Evolutionary conservation across 2,888 invertebrate species (phyloP).

Genomic region (Ischnus inquisitorius): DNA sequence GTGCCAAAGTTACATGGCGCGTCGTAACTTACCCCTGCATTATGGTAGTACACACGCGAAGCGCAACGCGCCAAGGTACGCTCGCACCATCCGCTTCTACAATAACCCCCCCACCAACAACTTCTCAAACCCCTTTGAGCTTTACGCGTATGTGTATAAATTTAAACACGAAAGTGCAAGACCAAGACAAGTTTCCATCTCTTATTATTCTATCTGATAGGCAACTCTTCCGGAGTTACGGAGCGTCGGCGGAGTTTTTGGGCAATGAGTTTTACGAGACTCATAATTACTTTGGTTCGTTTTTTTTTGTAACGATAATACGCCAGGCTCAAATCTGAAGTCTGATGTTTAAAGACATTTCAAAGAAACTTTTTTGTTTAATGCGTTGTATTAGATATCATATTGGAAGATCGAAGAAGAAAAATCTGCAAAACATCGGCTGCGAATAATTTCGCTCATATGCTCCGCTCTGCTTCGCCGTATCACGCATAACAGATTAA

Average conservation of each 20-base stretch:
- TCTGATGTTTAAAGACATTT: conserved; percentile 4
- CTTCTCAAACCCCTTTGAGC: conserved; percentile 36
- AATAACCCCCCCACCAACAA: conserved; percentile 7
- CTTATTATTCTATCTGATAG: conserved; percentile 27
- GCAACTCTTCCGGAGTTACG: conserved; percentile 20
- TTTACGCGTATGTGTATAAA: conserved; percentile 30
- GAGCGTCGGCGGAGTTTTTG: conserved; percentile 18
- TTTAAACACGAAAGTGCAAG: conserved; percentile 48
- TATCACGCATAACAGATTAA: too few species aligned
- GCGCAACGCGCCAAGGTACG: conserved; percentile 54
- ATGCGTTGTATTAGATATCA: background rate
- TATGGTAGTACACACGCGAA: conserved; percentile 78
- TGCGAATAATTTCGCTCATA: too few species aligned
- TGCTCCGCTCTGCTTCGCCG: too few species aligned
- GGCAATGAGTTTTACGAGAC: conserved; percentile 6
- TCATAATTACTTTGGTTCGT: conserved; percentile 4
- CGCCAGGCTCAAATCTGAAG: conserved; percentile 4
- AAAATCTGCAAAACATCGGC: too few species aligned
- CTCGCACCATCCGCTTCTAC: conserved; percentile 25
- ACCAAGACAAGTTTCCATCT: conserved; percentile 33
- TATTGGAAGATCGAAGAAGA: background rate
- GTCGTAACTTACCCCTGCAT: conserved; percentile 79
- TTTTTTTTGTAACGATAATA: background rate
- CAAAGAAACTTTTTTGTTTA: background rate
- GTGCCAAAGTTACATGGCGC: conserved; percentile 82